Conservation (phyloP, 2,113 vertebrate species). For the Lagopus leucura region DNA sequence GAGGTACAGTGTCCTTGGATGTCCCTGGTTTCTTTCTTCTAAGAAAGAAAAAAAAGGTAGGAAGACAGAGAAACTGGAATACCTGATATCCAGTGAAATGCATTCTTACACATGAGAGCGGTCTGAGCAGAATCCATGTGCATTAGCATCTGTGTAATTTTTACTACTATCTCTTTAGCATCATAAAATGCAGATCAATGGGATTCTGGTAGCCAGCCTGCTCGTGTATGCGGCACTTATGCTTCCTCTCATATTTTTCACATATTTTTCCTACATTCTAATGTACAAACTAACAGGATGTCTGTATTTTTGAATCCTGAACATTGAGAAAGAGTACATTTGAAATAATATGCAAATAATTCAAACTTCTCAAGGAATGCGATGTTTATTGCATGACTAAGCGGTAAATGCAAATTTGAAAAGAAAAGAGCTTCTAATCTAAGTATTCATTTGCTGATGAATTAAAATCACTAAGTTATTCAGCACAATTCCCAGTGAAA, state of each 20-base stretch:
- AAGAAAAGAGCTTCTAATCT: conserved; percentile 64
- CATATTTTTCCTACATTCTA: background rate
- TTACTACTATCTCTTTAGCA: conserved; percentile 13
- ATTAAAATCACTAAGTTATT: conserved; percentile 70
- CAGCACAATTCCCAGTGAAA: conserved; percentile 68
- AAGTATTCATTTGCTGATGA: conserved; percentile 66
- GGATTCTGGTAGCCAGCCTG: conserved; percentile 8
- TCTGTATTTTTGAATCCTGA: background rate
- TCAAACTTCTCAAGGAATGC: background rate
- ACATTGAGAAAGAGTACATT: background rate
- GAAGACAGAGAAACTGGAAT: background rate
- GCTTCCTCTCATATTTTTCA: background rate
- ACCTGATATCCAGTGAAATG: background rate
- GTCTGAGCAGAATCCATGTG: background rate
- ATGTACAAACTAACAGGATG: background rate
- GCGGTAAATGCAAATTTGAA: conserved; percentile 36
- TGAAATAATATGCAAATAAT: background rate
- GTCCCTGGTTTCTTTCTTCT: background rate
- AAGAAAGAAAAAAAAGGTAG: background rate
- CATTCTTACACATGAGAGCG: background rate
- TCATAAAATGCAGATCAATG: conserved; percentile 15
- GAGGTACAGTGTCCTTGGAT: background rate
- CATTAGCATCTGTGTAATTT: conserved; percentile 25
- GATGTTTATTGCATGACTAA: conserved; percentile 50
- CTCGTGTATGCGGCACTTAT: background rate